These are phyloP conservation scores for Channa striata DNA, from an alignment of 2,797 vertebrate species.

Conservation along the genomic window DNA sequence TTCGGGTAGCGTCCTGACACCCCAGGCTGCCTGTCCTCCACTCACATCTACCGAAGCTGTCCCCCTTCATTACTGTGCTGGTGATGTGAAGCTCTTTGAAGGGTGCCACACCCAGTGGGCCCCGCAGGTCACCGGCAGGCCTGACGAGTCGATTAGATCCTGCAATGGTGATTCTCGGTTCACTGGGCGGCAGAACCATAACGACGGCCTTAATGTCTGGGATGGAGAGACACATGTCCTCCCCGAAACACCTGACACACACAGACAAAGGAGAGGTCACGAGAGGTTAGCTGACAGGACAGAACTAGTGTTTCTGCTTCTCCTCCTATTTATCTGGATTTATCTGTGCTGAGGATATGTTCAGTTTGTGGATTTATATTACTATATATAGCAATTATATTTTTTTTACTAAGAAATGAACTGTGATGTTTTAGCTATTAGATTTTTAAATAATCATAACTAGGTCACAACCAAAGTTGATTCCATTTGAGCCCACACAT, in stretches of 20 bases:
- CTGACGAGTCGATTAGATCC: conserved; percentile 91
- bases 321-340: background rate
- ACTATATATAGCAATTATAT: background rate
- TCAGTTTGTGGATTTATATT: background rate
- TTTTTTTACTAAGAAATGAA: background rate
- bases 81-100: conserved; percentile 95
- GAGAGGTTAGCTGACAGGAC: conserved; percentile 6
- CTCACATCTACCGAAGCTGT: conserved; percentile 85
- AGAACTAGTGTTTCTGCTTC: conserved; percentile 2
- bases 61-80: conserved; percentile 90
- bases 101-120: conserved; percentile 86
- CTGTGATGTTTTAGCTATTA: no score
- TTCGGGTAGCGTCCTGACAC: background rate
- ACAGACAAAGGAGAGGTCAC: conserved; percentile 5
- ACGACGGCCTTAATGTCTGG: conserved; percentile 92
- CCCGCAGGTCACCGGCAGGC: conserved; percentile 88
- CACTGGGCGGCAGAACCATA: conserved; percentile 93
- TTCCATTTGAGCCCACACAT: no score
- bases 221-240: conserved; percentile 94
- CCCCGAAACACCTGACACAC: conserved; percentile 92
- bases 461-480: background rate
- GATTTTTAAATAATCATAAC: background rate
- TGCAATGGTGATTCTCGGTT: conserved; percentile 94
- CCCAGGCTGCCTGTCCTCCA: conserved; percentile 5
- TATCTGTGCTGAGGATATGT: background rate